Evolutionary conservation across 2,113 vertebrate species (phyloP).

Genomic region (Leucosticte australis): DNA sequence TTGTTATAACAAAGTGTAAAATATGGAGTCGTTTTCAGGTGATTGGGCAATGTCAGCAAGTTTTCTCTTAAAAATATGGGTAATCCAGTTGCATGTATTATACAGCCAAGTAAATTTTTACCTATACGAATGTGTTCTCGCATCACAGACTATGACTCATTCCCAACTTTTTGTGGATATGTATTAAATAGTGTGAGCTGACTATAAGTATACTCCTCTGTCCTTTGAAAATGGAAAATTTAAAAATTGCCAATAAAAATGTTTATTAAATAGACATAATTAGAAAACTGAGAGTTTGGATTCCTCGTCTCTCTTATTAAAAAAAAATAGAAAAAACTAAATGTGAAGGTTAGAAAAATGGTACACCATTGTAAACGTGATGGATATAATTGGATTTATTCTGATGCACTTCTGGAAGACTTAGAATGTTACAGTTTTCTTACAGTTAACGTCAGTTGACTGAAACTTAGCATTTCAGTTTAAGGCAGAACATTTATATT

Average conservation of each 20-base stretch:
- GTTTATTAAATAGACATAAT: not conserved
- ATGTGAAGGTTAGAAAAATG: not conserved
- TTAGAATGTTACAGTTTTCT: not conserved
- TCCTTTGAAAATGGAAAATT: not conserved
- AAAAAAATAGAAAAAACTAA: not conserved
- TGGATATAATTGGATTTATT: not conserved
- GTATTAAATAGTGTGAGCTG: not conserved
- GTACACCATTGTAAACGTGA: fast-evolving
- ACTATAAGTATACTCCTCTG: not conserved
- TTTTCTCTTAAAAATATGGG: not conserved
- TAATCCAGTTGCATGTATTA: not conserved
- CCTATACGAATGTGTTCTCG: not conserved
- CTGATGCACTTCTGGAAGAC: not conserved
- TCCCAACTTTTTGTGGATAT: not conserved
- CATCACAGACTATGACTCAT: not conserved
- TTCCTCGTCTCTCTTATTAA: not conserved
- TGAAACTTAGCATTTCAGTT: not conserved
- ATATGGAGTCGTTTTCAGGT: not conserved
- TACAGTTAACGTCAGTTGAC: not conserved
- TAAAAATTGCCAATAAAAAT: not conserved
- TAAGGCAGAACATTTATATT: not conserved
- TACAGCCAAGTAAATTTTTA: not conserved
- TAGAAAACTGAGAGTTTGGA: not conserved
- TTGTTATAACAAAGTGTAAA: not conserved
- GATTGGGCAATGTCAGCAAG: not conserved